These are phyloP conservation scores for Chaetophractus vellerosus DNA, from an alignment of 2,797 vertebrate genomes.

Conservation along the genomic window DNA sequence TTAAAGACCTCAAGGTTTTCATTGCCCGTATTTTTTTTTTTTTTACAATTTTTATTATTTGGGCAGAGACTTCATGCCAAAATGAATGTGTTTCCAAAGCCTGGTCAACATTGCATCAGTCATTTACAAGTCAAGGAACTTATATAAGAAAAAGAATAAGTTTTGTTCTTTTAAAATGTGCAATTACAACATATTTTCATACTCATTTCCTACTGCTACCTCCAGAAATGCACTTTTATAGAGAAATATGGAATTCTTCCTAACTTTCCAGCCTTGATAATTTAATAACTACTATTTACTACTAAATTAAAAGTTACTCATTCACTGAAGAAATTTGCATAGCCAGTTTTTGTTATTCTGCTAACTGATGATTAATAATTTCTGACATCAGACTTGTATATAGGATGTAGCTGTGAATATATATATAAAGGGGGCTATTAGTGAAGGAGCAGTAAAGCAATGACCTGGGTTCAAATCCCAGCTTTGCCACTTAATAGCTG, in stretches of 20 bases:
- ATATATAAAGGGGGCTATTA: neutral
- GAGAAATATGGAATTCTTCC: neutral
- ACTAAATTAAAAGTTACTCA: conserved; percentile 1
- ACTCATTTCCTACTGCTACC: neutral
- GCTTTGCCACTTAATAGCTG: neutral
- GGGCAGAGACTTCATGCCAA: conserved; percentile 69
- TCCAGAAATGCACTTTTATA: conserved; percentile 22
- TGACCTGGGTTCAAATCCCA: neutral
- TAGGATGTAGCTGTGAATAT: neutral
- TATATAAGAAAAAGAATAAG: conserved; percentile 66
- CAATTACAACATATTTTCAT: conserved; percentile 1
- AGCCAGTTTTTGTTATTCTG: neutral
- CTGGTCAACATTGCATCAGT: conserved; percentile 51
- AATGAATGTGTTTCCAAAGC: conserved; percentile 65
- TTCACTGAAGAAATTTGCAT: neutral
- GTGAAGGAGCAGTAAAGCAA: neutral
- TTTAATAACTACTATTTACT: conserved; percentile 23
- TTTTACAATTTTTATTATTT: conserved; percentile 75
- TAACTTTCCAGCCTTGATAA: conserved; percentile 4
- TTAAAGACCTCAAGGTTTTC: conserved; percentile 76
- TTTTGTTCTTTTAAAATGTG: neutral
- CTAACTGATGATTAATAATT: neutral
- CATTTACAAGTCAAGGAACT: conserved; percentile 70
- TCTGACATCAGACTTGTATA: neutral
- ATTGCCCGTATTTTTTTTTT: conserved; percentile 66